Conservation (phyloP, 1,140 invertebrate genomes). For the Bombus turneri region DNA sequence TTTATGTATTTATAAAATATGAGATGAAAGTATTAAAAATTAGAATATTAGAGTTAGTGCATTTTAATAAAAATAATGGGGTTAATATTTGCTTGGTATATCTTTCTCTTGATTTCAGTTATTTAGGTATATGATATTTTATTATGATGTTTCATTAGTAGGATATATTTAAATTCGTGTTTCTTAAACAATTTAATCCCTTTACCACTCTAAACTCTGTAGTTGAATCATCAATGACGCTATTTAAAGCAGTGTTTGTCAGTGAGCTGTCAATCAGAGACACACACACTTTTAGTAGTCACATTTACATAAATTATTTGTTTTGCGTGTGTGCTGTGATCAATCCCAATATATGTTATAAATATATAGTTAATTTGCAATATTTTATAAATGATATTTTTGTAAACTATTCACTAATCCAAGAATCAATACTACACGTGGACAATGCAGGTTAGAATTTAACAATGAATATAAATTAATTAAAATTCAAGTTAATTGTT, state of each 20-base stretch:
- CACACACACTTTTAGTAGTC: neutral
- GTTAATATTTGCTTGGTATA: neutral
- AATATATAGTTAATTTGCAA: neutral
- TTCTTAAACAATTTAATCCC: neutral
- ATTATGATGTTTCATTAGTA: neutral
- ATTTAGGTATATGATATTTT: neutral
- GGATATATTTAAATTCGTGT: neutral
- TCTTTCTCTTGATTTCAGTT: neutral
- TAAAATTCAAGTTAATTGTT: neutral
- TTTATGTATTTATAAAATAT: neutral
- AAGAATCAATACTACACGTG: conserved; percentile 25
- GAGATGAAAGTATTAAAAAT: neutral
- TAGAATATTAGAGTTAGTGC: neutral
- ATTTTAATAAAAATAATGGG: neutral
- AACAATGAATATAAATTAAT: conserved; percentile 8
- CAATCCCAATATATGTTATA: neutral
- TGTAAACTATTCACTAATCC: neutral
- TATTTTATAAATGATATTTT: neutral
- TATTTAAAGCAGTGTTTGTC: conserved; percentile 7
- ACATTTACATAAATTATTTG: neutral
- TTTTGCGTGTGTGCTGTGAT: neutral
- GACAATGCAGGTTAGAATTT: conserved; percentile 56
- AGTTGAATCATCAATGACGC: conserved; percentile 36
- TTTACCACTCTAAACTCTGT: neutral
- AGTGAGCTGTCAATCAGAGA: conserved; percentile 16